phyloP scores from a whole-genome alignment of 2,797 vertebrate genomes.

The Pitangus sulphuratus region DNA sequence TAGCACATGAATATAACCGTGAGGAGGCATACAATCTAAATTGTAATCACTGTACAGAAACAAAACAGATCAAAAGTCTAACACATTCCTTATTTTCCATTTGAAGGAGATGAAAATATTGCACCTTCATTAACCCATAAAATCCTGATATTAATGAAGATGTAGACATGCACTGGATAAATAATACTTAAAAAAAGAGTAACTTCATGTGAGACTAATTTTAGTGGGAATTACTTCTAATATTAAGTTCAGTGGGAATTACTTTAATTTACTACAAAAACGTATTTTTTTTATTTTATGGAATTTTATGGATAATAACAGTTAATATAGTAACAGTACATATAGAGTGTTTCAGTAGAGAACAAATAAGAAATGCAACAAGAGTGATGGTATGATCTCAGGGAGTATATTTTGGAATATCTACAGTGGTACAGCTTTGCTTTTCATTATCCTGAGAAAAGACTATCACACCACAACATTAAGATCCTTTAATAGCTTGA shows the following conservation, averaged over 20 bases:
- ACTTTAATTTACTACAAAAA: background rate
- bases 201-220: background rate
- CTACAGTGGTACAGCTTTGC: background rate
- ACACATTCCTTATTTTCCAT: background rate
- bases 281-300: background rate
- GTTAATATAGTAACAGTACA: background rate
- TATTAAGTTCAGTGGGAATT: background rate
- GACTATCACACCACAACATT: background rate
- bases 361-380: background rate
- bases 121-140: background rate
- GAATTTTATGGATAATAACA: background rate
- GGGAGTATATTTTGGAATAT: background rate
- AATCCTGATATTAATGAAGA: background rate
- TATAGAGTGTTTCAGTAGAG: background rate
- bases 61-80: background rate
- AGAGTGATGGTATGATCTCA: background rate
- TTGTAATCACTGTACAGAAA: constrained; percentile 86
- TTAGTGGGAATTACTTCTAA: background rate
- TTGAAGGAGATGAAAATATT: background rate
- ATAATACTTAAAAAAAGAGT: background rate
- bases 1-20: constrained; percentile 93
- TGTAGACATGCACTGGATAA: background rate
- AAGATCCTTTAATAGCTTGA: background rate
- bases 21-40: constrained; percentile 91
- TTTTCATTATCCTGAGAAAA: background rate